Evolutionary conservation across 2,797 vertebrate genomes (phyloP).

Genomic region (Vireo griseus): DNA sequence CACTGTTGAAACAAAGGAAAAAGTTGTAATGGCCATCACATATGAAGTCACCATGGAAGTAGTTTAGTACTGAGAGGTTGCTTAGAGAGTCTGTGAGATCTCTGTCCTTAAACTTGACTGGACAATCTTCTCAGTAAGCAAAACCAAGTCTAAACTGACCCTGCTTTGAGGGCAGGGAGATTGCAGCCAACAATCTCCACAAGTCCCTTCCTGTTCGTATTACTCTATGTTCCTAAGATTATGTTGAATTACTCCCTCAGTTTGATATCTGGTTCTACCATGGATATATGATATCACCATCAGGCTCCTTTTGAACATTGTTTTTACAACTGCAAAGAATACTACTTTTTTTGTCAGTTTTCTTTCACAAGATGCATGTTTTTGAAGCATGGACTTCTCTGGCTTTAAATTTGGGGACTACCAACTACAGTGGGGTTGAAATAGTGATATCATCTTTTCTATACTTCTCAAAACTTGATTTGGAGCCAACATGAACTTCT

Average conservation of each 20-base stretch:
- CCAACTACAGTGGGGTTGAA: neutral
- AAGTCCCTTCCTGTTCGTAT: neutral
- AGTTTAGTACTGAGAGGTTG: neutral
- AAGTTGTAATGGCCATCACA: neutral
- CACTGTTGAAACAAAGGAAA: neutral
- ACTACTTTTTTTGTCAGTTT: neutral
- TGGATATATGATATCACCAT: too few species aligned
- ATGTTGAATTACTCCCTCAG: neutral
- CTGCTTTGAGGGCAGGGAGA: neutral
- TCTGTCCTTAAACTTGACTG: neutral
- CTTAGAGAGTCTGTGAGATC: neutral
- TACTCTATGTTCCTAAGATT: neutral
- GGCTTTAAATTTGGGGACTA: neutral
- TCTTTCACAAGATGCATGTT: neutral
- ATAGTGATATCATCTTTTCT: neutral
- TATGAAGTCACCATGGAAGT: neutral
- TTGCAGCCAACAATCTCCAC: neutral
- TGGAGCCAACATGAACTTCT: neutral
- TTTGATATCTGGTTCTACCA: neutral
- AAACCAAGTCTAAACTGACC: neutral
- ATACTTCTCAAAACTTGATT: neutral
- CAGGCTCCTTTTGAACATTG: neutral
- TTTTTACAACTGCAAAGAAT: neutral
- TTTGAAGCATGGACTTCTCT: neutral
- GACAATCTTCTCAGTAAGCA: neutral